Base-by-base conservation (phyloP, 2,113 vertebrate species). In the Pseudorectes ferrugineus region DNA sequence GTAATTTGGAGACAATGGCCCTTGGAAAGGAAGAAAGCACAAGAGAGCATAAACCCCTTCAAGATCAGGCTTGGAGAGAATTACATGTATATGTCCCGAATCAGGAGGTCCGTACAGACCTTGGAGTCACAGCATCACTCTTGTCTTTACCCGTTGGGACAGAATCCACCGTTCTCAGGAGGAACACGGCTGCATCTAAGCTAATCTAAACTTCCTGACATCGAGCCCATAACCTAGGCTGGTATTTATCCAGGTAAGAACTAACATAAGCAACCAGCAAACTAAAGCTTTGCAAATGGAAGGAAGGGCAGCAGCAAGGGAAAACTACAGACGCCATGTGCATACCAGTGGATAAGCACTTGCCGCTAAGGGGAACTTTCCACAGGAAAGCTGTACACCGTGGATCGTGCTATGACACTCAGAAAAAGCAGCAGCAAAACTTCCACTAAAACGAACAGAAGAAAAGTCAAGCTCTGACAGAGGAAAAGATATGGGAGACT, bases 201-300 rank as follows among this genome's bases (percentile, higher is more conserved):
- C 18, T 76, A 84, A 58, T 71, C 49, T 78, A 48, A 92, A 73
- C 65, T 55, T 49, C 74, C 83, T 78, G n/a, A 66, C 52, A 89
- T 46, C 45, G 49, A 85, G 55, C 29, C 65, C 40, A 33, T 55
- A 91, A 78, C 42, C 33, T 74, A 85, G 63, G 21, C 36, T 85
- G 40, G 38, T 74, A 76, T 91, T 85, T 87, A 87, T 75, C 54
- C 66, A 51, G 82, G 54, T 31, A 74, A 85, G 33, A 7, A 9
- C 54, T 80, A 88, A 77, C n/a, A 63, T 36, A 72, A 84, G 58
- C 83, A 79, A 83, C 5, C 46, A 45, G 31, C 17, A 52, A 92
- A 36, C 40, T 55, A 68, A 62, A 40, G 28, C 14, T 74, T 65
- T 84, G 52, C 45, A 62, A 57, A 68, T 0, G 2, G 40, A 80